Conservation (phyloP, 2,888 invertebrate species). For the Cataglyphis albicans region DNA sequence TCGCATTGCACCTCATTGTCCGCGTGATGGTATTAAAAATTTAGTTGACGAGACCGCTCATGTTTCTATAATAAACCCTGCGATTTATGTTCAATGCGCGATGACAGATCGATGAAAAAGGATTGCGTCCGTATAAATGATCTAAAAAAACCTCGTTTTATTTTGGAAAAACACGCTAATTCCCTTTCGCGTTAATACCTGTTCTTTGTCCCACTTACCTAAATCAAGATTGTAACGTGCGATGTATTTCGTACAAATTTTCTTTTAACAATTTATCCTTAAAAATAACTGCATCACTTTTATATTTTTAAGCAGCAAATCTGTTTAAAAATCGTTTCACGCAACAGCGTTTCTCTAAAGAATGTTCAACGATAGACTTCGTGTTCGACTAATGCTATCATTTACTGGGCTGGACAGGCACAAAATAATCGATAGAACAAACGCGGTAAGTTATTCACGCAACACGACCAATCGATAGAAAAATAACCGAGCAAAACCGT, state of each 20-base stretch:
- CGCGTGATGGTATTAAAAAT: slow-evolving; percentile 34
- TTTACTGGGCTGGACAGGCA: slow-evolving; percentile 64
- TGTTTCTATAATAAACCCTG: background rate
- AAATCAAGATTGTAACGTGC: slow-evolving; percentile 32
- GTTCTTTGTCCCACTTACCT: slow-evolving; percentile 60
- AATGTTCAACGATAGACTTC: slow-evolving; percentile 35
- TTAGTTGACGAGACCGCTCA: background rate
- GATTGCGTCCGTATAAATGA: slow-evolving; percentile 50
- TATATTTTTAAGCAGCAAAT: background rate
- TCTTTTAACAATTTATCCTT: background rate
- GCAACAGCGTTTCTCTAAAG: background rate
- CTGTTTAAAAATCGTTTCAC: background rate
- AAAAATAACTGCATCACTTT: background rate
- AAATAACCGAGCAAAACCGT: slow-evolving; percentile 47
- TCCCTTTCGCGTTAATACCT: slow-evolving; percentile 37
- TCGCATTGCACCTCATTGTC: background rate
- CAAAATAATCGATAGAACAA: slow-evolving; percentile 79
- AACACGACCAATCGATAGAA: slow-evolving; percentile 74
- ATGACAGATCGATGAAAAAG: slow-evolving; percentile 54
- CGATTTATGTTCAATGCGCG: background rate
- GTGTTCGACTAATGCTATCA: slow-evolving; percentile 65
- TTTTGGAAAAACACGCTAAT: slow-evolving; percentile 56
- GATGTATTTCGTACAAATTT: slow-evolving; percentile 3
- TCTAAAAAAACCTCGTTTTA: slow-evolving; percentile 61
- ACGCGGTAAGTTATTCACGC: slow-evolving; percentile 75